These are phyloP conservation scores for Mesoligia furuncula DNA, from an alignment of 2,888 invertebrate species.

Conservation along the genomic window DNA sequence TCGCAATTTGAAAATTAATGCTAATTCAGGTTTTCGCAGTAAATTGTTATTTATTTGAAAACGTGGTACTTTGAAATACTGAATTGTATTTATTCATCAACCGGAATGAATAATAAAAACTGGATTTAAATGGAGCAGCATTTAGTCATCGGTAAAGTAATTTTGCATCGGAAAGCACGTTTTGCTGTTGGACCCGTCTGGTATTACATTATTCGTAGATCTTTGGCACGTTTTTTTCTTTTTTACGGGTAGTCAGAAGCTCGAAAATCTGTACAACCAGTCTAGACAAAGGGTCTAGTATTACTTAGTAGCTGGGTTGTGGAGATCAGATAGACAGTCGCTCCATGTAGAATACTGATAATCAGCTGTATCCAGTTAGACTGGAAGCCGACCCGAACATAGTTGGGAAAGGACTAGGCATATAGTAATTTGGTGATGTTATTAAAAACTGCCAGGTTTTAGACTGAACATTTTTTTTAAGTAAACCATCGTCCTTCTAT, in stretches of 20 bases:
- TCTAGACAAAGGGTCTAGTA: neutral
- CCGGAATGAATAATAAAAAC: conserved; percentile 15
- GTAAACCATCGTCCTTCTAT: neutral
- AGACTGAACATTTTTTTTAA: neutral
- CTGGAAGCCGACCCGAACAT: neutral
- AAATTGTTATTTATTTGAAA: conserved; percentile 28
- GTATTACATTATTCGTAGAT: neutral
- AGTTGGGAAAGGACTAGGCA: neutral
- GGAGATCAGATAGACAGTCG: neutral
- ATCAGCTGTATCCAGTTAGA: neutral
- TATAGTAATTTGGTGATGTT: neutral
- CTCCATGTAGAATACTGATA: neutral
- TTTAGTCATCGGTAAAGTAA: neutral
- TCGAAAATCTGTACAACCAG: neutral
- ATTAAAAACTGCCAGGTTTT: neutral
- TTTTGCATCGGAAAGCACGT: neutral
- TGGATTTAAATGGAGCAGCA: neutral
- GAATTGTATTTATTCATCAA: neutral
- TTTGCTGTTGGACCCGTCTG: neutral
- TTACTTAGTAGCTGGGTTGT: neutral
- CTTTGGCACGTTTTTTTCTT: neutral
- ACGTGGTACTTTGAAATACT: neutral
- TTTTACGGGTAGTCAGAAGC: neutral
- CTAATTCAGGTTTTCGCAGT: neutral
- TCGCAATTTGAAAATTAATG: conserved; percentile 21